phyloP scores from a whole-genome alignment of 1,140 invertebrate genomes.

The Leptinotarsa undecemlineata region DNA sequence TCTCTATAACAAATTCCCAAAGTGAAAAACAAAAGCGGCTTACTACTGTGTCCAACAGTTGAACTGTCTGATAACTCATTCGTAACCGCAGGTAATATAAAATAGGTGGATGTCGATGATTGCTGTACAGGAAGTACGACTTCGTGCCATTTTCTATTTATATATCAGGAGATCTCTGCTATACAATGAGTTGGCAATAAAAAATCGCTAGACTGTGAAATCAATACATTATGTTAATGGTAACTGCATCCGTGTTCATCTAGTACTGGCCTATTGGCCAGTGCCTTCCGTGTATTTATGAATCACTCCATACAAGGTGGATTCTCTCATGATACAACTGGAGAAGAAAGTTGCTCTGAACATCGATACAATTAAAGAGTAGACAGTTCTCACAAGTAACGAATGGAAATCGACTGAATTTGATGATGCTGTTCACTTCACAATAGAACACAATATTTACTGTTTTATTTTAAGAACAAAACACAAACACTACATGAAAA shows the following conservation, averaged over 20 bases:
- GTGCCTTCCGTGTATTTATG: background rate
- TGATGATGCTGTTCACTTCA: no score
- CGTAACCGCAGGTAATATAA: background rate
- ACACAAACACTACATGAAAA: no score
- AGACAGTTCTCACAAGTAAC: no score
- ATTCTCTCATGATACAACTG: background rate
- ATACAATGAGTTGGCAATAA: background rate
- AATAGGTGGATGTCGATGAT: background rate
- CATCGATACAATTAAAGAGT: no score
- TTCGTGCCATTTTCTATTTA: background rate
- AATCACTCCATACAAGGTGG: background rate
- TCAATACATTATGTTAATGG: background rate
- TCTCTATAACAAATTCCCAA: no score
- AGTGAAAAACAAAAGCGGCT: no score
- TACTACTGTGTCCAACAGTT: background rate
- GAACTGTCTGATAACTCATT: background rate
- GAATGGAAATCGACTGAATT: no score
- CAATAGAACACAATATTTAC: no score
- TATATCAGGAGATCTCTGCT: background rate
- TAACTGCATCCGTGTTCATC: background rate
- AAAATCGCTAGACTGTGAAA: background rate
- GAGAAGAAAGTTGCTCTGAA: background rate
- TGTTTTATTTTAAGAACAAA: no score
- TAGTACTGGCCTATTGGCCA: background rate
- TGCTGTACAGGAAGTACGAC: background rate